phyloP scores from a whole-genome alignment of 2,797 vertebrate genomes.

The Diplodus puntazzo region DNA sequence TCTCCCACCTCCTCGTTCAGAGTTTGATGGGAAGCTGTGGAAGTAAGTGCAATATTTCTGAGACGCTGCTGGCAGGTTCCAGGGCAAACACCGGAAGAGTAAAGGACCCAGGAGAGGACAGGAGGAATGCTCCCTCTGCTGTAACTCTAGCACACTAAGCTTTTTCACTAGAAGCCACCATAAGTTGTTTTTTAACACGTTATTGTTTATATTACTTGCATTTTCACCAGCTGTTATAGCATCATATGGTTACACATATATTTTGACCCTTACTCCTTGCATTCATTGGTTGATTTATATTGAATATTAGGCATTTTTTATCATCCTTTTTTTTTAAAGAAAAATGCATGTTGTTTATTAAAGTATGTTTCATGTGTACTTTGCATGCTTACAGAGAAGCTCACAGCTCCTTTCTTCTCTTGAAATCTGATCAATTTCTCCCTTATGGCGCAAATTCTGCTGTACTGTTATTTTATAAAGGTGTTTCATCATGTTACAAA shows the following conservation, averaged over 20 bases:
- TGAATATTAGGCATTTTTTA: conserved; percentile 35
- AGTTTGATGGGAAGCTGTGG: conserved; percentile 82
- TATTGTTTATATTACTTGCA: conserved; percentile 40
- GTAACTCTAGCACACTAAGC: conserved; percentile 59
- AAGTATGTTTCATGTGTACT: conserved; percentile 59
- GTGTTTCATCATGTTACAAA: conserved; percentile 23
- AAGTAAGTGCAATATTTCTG: conserved; percentile 74
- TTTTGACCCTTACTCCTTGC: conserved; percentile 41
- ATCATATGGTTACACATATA: conserved; percentile 43
- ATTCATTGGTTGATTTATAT: conserved; percentile 30
- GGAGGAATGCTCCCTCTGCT: conserved; percentile 78
- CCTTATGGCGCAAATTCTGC: conserved; percentile 53
- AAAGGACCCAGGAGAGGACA: conserved; percentile 67
- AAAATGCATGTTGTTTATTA: conserved; percentile 67
- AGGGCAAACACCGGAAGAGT: conserved; percentile 79
- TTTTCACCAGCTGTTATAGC: conserved; percentile 54
- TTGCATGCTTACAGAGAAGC: conserved; percentile 52
- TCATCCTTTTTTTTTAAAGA: conserved; percentile 13
- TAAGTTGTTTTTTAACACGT: not conserved
- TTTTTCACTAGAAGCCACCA: conserved; percentile 56
- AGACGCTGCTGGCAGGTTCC: conserved; percentile 92
- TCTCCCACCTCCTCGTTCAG: conserved; percentile 58
- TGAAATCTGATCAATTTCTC: conserved; percentile 14
- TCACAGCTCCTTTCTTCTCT: conserved; percentile 29
- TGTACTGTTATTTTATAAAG: conserved; percentile 58